Base-by-base conservation (phyloP, 2,113 vertebrate species). In the Lethenteron reissneri region DNA sequence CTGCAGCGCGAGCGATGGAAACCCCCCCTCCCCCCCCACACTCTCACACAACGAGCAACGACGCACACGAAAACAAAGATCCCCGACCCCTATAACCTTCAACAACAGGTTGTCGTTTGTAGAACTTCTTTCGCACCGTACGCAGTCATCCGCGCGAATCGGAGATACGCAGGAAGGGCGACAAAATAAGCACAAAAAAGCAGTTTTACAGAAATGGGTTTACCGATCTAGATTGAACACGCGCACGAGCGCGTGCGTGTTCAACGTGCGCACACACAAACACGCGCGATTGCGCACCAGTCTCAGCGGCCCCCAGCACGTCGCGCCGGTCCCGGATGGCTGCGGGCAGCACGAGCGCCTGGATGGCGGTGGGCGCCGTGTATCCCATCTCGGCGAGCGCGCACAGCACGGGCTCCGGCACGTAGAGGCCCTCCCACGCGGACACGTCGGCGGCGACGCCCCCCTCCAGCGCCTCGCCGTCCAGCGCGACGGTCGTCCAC, bases 251-350 rank as follows among this genome's bases (percentile, higher is more conserved):
- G 41, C 41, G 41, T 41, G 41, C 41, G 41, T 1, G 41, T 41
- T 41, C 41, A 41, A 41, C 41, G 6, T 41, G 4, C 41, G 6
- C 41, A 41, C 41, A 41, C 41, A 41, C 41, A 41, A 5, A 41
- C 41, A 41, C 41, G 41, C 41, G 6, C 41, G 3, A 25, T 68
- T 12, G 12, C 70, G 12, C 80, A 97, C 94, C 94, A 71, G 92
- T 99, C 82, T 99, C 92, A 17, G 94, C 94, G 60, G 94, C 94
- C 13, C 91, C 94, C 57, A 99, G 82, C 71, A 99, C 77, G 74
- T 99, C 92, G 82, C 91, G 80, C 1, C 77, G 84, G 76, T 99
- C 94, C 76, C 94, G 82, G 76, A 99, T 96, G 7, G 94, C 90
- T 58, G 90, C 79, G 17, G 89, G 87, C 74, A 97, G 77, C 11